Base-by-base conservation (phyloP, 2,888 invertebrate species). In the Drosophila niveifrons region DNA sequence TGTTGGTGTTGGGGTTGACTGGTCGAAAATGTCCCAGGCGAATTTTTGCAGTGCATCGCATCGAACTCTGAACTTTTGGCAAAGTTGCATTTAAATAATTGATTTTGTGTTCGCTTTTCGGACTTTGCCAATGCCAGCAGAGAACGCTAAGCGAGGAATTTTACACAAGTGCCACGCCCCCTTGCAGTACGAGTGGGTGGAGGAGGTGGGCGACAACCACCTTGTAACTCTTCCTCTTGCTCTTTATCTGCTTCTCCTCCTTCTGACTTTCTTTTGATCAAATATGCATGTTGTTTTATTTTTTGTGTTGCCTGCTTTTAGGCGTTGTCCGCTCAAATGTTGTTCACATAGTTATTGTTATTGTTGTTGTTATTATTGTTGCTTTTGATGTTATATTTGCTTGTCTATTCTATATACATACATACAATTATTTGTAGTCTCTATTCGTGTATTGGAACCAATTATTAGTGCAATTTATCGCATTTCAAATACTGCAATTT, bases 31-130 rank as follows among this genome's bases (percentile, higher is more conserved):
- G 77, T 48, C 66, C 66, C 62, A 36, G 34, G 17, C 13, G n/a
- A 43, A 43, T 13, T 44, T 8, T 13, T 52, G 69, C 53, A 66
- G 66, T n/a, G n/a, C 74, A 66, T 50, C 55, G 64, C 81, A 69
- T 58, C 62, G 68, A 83, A 73, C 70, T 80, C 52, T 70, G 74
- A 77, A 77, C 81, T 77, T 77, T 83, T 77, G 11, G 48, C 29
- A 50, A 51, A 71, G 51, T 59, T 70, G 58, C 69, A 85, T 86
- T 86, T 83, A 69, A 83, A 89, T 83, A 83, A 89, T 80, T 83
- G 77, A 86, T 86, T 82, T 82, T 71, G 29, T 36, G 48, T 53
- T 50, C 55, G 50, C 53, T 73, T 73, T 61, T n/a, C n/a, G n/a
- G 51, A 41, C 47, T 51, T 43, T 55, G 46, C 6, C 34, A 13